These are phyloP conservation scores for Ornithoptera priamus DNA, from an alignment of 2,888 invertebrate species.

Conservation along the genomic window DNA sequence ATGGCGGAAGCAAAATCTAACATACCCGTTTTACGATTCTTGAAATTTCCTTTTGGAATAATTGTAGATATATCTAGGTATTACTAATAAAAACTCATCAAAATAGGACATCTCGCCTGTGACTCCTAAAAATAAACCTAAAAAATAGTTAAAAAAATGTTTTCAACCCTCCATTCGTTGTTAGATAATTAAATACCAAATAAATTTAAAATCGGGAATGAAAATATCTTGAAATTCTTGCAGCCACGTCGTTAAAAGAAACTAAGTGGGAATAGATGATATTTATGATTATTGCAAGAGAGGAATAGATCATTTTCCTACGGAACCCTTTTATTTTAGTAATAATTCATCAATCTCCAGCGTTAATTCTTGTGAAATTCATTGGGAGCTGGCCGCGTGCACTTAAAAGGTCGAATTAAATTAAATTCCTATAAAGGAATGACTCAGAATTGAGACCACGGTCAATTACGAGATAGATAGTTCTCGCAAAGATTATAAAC, in stretches of 20 bases:
- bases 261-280: neutral
- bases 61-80: too few relatives aligned
- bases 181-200: too few relatives aligned
- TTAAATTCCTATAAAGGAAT: slow-evolving; percentile 23
- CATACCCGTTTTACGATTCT: too few relatives aligned
- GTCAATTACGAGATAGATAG: neutral
- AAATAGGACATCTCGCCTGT: too few relatives aligned
- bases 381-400: slow-evolving; percentile 15
- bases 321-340: neutral
- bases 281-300: neutral
- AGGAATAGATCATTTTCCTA: neutral
- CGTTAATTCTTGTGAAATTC: slow-evolving; percentile 15
- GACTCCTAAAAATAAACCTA: too few relatives aligned
- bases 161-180: too few relatives aligned
- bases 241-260: neutral
- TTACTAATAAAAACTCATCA: too few relatives aligned
- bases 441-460: slow-evolving; percentile 24
- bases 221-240: too few relatives aligned
- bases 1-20: too few relatives aligned
- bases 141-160: too few relatives aligned
- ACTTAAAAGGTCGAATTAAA: slow-evolving; percentile 26
- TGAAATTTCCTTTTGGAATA: too few relatives aligned
- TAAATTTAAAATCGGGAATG: too few relatives aligned
- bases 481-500: neutral
- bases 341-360: neutral